phyloP scores from a whole-genome alignment of 2,797 vertebrate species.

The Girardinus metallicus region DNA sequence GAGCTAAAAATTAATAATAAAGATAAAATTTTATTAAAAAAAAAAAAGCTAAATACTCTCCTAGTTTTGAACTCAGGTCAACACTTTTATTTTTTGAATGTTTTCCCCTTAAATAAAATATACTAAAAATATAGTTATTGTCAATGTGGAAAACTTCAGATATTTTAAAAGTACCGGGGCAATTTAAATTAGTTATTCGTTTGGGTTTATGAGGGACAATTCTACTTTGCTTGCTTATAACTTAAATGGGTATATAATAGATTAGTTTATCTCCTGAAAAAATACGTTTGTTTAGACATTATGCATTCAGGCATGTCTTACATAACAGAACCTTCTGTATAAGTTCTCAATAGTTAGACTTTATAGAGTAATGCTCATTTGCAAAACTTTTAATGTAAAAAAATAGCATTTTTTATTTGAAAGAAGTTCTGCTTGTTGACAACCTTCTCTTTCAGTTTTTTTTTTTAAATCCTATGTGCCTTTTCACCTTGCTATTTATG shows the following conservation, averaged over 20 bases:
- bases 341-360: conserved; percentile 19
- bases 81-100: background rate
- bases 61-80: background rate
- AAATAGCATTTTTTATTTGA: conserved; percentile 3
- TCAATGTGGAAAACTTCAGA: background rate
- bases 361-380: conserved; percentile 24
- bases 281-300: conserved; percentile 8
- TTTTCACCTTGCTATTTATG: background rate
- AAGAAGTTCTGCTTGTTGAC: conserved; percentile 18
- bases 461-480: background rate
- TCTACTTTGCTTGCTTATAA: background rate
- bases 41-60: background rate
- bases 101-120: background rate
- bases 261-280: conserved; percentile 8
- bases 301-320: conserved; percentile 25
- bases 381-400: conserved; percentile 31
- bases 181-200: no score
- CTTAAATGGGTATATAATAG: background rate
- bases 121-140: background rate
- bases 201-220: conserved; percentile 24
- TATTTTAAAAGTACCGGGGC: no score
- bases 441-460: conserved; percentile 10
- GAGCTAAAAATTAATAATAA: background rate
- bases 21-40: background rate
- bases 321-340: conserved; percentile 17